Base-by-base conservation (phyloP, 2,888 invertebrate genomes). In the Sminthurinus aureus region DNA sequence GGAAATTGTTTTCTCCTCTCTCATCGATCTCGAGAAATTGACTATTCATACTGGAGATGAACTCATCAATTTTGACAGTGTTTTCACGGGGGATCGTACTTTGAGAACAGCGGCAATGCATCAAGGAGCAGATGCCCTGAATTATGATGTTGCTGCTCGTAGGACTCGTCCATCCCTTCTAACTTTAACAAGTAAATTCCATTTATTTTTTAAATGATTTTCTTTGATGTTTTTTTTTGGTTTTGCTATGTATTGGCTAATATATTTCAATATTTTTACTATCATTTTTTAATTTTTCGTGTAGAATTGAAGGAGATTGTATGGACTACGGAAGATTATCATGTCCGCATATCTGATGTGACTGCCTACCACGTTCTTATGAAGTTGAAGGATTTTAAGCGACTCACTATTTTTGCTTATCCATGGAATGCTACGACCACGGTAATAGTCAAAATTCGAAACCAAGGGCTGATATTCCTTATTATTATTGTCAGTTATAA, bases 11-110 rank as follows among this genome's bases (percentile, higher is more conserved):
- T 80, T 38, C 50, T 0, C n/a, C 0, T 69, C 69, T 8, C 11
- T 69, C 8, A 67, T 20, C 4, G 20, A 22, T 3, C 26, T 80
- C 26, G 71, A 71, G 26, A 80, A 73, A 52, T 52, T 80, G 1
- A 22, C 15, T 0, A 11, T 80, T 51, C 71, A 80, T 13, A 15
- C 71, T n/a, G 80, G 80, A 20, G 80, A 80, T n/a, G 80, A 80
- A 20, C 22, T 71, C 50, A 13, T 80, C 12, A 15, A 80, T 22
- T 52, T 80, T 15, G 80, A 80, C 26, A 24, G 51, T 50, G 9
- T 80, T 15, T 18, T 80, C 18, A 80, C 80, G 12, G 80, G 80
- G 0, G 71, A n/a, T 9, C 71, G 71, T 1, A 52, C 8, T 4
- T 26, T 80, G 3, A 51, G n/a, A 38, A 18, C 9, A 6, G 12